Evolutionary conservation across 92 coral and sea anemone species (phyloP), one percentile per base, ranked within the genome.

Genomic region (Scolanthus callimorphus): DNA sequence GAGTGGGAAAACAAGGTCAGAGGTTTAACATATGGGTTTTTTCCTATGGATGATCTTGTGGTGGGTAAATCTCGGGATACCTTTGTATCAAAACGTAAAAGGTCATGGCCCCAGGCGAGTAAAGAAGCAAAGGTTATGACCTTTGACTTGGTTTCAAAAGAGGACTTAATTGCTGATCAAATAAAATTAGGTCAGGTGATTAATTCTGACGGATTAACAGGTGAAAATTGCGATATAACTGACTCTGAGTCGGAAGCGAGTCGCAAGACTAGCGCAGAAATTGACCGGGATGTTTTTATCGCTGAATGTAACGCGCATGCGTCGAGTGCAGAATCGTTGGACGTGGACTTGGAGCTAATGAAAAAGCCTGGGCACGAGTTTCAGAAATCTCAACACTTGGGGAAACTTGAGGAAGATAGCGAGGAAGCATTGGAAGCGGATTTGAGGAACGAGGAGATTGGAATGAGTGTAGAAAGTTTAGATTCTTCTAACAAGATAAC

Each of bases 51-150:
- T n/a, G n/a, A n/a, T n/a, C 15, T n/a, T n/a, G n/a, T n/a, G n/a
- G n/a, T n/a, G n/a, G n/a, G n/a, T n/a, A n/a, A n/a, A n/a, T n/a
- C n/a, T n/a, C n/a, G n/a, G n/a, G n/a, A n/a, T n/a, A n/a, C n/a
- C n/a, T n/a, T n/a, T n/a, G n/a, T n/a, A n/a, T n/a, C n/a, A n/a
- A n/a, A n/a, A n/a, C n/a, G 15, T 2, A 30, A n/a, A n/a, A 61
- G 48, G 27, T 61, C 68, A 1, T 45, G 43, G 56, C 72, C 72
- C 4, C 11, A 9, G 23, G 52, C 8, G 8, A 11, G 11, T 9
- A 46, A 21, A 46, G 52, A 46, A 9, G 4, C 17, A 46, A 46
- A 20, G 17, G 4, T 4, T 9, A 46, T 6, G 17, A 9, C 41
- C 15, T 6, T 34, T 34, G 41, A 34, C 6, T 34, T 15, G 15